These are phyloP conservation scores for Scaptomyza flava DNA, from an alignment of 2,888 invertebrate genomes.

Conservation along the genomic window DNA sequence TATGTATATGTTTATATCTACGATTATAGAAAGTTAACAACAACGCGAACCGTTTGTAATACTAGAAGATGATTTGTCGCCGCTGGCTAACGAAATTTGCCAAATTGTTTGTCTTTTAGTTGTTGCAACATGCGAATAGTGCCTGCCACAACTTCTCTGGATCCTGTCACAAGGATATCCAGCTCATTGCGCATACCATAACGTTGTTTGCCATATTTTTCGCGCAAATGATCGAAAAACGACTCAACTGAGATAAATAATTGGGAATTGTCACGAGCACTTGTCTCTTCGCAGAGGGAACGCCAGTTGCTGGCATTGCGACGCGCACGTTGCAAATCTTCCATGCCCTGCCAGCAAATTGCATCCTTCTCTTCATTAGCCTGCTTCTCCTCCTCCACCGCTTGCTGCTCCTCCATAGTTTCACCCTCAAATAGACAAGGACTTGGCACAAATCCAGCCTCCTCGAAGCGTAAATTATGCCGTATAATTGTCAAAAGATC, in stretches of 20 bases:
- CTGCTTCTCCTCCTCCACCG: conserved; percentile 4
- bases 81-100: conserved; percentile 10
- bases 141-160: conserved; percentile 63
- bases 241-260: conserved; percentile 50
- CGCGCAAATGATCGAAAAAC: conserved; percentile 57
- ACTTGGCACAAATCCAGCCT: conserved; percentile 65
- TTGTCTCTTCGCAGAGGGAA: conserved; percentile 61
- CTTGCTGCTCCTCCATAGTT: conserved; percentile 13
- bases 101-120: conserved; percentile 39
- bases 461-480: conserved; percentile 61
- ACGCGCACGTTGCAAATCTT: conserved; percentile 65
- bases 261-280: conserved; percentile 59
- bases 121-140: conserved; percentile 45
- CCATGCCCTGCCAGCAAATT: conserved; percentile 63
- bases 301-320: conserved; percentile 68
- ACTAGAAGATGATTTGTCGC: background rate
- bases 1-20: background rate
- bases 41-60: background rate
- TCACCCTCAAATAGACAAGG: conserved; percentile 63
- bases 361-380: conserved; percentile 34
- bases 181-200: conserved; percentile 68
- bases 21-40: background rate
- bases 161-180: conserved; percentile 66
- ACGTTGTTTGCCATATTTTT: conserved; percentile 60
- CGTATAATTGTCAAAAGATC: conserved; percentile 63